Conservation (phyloP, 2,797 vertebrate genomes). For the Setipinna tenuifilis region DNA sequence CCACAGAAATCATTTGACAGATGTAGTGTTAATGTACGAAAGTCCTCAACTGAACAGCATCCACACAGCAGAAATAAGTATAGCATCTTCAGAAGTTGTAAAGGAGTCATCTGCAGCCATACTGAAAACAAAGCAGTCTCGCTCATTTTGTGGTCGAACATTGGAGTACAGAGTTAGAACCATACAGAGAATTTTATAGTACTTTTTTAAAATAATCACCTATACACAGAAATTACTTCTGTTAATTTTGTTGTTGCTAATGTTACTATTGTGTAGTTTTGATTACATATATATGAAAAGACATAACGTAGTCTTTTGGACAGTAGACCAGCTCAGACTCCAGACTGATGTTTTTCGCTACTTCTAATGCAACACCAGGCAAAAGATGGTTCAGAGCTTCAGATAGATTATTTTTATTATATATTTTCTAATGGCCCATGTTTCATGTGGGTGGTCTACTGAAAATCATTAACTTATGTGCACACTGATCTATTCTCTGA, state of each 20-base stretch:
- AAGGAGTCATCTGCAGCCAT: neutral
- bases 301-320: neutral
- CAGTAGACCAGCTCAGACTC: neutral
- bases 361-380: neutral
- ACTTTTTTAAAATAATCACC: neutral
- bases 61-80: neutral
- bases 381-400: neutral
- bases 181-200: neutral
- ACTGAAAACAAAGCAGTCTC: neutral
- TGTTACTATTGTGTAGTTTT: neutral
- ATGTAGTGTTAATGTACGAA: neutral
- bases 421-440: neutral
- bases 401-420: neutral
- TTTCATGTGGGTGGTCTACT: neutral
- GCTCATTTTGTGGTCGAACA: neutral
- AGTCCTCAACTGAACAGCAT: neutral
- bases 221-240: neutral
- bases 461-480: conserved; percentile 5
- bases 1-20: neutral
- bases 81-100: neutral
- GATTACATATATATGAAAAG: neutral
- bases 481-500: neutral
- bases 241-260: conserved; percentile 7
- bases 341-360: neutral
- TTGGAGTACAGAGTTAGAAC: neutral